Percentiles rank a stretch among this genome's conserved stretches.
Conservation (phyloP, 2,888 invertebrate species). For the Drosophila kuntzei region DNA sequence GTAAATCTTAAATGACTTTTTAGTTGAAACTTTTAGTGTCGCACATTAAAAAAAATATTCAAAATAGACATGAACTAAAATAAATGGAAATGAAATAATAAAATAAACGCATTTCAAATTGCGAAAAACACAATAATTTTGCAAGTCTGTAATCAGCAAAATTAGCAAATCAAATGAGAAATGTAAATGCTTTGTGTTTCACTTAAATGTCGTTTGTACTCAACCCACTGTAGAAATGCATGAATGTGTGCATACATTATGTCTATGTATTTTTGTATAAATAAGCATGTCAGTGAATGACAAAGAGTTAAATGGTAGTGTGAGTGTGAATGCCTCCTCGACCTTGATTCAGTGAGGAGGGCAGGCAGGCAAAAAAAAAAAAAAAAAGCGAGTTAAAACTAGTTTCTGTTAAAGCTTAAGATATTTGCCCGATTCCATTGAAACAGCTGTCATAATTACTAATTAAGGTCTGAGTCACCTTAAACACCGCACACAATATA, state of each 20-base stretch:
- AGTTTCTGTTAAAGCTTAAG: slow-evolving; percentile 21
- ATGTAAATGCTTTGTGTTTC: slow-evolving; percentile 3
- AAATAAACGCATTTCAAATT: too few species aligned
- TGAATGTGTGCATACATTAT: slow-evolving; percentile 9
- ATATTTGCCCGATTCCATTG: slow-evolving; percentile 16
- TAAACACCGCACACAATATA: too few species aligned
- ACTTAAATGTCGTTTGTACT: not conserved
- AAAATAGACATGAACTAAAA: not conserved
- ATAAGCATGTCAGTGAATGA: slow-evolving; percentile 27
- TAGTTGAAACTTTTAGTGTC: not conserved
- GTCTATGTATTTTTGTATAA: not conserved
- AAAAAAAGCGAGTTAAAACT: slow-evolving; percentile 27
- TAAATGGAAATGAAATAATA: not conserved
- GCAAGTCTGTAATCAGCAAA: not conserved
- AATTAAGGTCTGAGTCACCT: slow-evolving; percentile 10
- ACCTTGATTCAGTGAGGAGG: slow-evolving; percentile 38
- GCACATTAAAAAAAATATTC: not conserved
- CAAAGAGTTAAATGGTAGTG: slow-evolving; percentile 5
- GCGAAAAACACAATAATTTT: not conserved
- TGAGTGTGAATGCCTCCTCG: slow-evolving; percentile 29
- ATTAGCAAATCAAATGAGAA: slow-evolving; percentile 6
- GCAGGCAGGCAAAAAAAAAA: too few species aligned
- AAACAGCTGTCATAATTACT: not conserved
- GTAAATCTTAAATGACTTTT: not conserved
- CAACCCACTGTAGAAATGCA: not conserved